Evolutionary conservation across 2,797 vertebrate species (phyloP).

Genomic region (Sarcophilus harrisii): DNA sequence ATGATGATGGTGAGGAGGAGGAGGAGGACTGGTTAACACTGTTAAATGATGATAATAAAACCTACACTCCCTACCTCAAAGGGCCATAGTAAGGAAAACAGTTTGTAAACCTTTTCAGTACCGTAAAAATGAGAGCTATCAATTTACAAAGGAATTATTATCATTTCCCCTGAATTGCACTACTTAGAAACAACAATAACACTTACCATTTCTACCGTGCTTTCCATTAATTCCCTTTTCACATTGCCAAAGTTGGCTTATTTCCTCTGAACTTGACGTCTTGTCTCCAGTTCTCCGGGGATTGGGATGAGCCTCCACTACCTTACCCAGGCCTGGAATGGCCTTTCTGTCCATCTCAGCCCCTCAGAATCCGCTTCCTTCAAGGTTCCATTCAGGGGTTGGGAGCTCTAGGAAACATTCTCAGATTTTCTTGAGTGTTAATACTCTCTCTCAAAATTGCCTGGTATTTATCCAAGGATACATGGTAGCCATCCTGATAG

Average conservation of each 20-base stretch:
- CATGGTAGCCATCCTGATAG: background rate
- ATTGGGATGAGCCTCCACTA: no score
- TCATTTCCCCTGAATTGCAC: background rate
- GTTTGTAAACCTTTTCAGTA: background rate
- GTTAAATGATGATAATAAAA: background rate
- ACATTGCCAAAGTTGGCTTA: background rate
- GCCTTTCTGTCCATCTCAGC: background rate
- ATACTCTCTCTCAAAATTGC: background rate
- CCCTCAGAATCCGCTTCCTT: background rate
- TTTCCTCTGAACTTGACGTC: background rate
- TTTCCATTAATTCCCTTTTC: background rate
- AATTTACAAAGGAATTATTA: background rate
- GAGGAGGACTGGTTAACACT: no score
- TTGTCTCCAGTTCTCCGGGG: no score
- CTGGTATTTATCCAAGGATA: background rate
- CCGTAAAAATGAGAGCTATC: background rate
- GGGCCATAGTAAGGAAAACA: background rate
- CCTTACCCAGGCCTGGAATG: background rate
- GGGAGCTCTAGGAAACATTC: background rate
- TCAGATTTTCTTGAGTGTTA: no score
- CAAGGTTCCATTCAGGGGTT: background rate
- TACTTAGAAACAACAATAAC: background rate
- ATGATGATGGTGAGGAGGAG: no score
- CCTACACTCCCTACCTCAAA: background rate
- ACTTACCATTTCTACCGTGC: background rate